Conservation (phyloP, 2,113 vertebrate species). For the Trachemys scripta region DNA sequence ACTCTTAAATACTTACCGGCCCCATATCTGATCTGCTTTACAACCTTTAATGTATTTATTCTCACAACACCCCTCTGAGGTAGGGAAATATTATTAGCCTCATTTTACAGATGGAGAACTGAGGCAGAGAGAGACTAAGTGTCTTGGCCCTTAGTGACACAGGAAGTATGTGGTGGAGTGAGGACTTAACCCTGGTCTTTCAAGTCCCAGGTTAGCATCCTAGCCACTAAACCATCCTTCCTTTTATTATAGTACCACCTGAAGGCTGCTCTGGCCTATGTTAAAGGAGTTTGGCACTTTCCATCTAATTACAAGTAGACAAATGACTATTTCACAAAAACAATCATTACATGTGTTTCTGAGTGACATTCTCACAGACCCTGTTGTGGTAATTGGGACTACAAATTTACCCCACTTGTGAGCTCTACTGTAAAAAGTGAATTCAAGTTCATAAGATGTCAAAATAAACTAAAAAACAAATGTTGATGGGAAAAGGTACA, state of each 20-base stretch:
- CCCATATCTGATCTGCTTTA: neutral
- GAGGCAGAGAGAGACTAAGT: neutral
- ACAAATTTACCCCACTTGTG: too few species aligned
- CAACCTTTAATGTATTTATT: neutral
- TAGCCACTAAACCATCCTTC: neutral
- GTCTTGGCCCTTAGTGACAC: rapidly evolving
- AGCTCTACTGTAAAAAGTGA: too few species aligned
- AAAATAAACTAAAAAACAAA: too few species aligned
- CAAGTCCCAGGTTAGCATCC: neutral
- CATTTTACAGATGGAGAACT: neutral
- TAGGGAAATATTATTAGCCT: neutral
- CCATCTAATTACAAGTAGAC: neutral
- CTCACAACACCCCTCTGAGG: neutral
- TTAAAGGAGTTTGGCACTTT: neutral
- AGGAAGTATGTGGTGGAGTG: neutral
- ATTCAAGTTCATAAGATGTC: too few species aligned
- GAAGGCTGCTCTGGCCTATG: neutral
- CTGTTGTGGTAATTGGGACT: too few species aligned
- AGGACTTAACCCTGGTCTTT: neutral
- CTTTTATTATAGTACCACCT: rapidly evolving
- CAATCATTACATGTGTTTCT: neutral
- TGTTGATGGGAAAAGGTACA: too few species aligned
- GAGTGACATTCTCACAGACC: too few species aligned
- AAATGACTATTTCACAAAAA: neutral
- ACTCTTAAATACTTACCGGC: neutral